Conservation (phyloP, 2,113 vertebrate genomes). For the Suncus etruscus region DNA sequence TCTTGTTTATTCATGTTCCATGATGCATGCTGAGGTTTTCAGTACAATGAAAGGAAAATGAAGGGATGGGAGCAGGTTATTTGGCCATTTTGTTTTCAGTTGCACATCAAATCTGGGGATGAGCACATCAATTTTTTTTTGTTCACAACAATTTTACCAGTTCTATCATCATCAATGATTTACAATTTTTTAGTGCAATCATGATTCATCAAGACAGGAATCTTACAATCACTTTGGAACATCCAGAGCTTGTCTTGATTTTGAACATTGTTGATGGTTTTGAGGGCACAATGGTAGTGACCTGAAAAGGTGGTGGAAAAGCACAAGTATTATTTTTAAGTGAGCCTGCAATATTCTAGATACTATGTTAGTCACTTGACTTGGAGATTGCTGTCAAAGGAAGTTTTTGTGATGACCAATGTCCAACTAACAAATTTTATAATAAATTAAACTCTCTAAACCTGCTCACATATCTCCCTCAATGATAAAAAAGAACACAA, state of each 20-base stretch:
- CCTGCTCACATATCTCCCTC: neutral
- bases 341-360: neutral
- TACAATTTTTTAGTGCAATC: slow-evolving; percentile 99
- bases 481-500: neutral
- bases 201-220: slow-evolving; percentile 99
- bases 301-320: too few species aligned
- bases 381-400: slow-evolving; percentile 17
- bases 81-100: slow-evolving; percentile 99
- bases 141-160: slow-evolving; percentile 98
- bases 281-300: slow-evolving; percentile 88
- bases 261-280: slow-evolving; percentile 99
- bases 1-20: slow-evolving; percentile 99
- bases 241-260: slow-evolving; percentile 98
- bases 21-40: slow-evolving; percentile 99
- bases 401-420: neutral
- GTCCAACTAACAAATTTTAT: neutral
- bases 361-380: neutral
- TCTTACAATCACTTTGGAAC: slow-evolving; percentile 98
- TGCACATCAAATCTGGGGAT: slow-evolving; percentile 99
- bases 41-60: slow-evolving; percentile 97
- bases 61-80: slow-evolving; percentile 97
- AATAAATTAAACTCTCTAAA: neutral
- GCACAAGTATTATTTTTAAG: neutral
- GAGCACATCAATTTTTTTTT: slow-evolving; percentile 98
- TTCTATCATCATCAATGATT: slow-evolving; percentile 98